Evolutionary conservation across 30 jellyfish, hydroid and myxozoan genomes (phyloP), one percentile per base, ranked within the genome.

Genomic region (Catostylus mosaicus): DNA sequence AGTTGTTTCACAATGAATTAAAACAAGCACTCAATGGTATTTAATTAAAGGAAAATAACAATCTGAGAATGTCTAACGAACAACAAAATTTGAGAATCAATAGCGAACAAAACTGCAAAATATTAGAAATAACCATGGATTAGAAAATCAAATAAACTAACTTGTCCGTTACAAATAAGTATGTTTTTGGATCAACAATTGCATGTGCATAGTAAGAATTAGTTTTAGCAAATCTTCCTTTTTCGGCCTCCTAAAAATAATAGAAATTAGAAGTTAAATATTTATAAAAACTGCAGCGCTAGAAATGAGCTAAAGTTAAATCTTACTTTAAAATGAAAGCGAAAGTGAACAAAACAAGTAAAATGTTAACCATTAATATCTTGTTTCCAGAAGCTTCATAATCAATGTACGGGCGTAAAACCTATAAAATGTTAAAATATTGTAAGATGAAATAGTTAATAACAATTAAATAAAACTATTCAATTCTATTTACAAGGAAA

Each of bases 121-220:
- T 43, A 43, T 18, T 18, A 59, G 18, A n/a, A 12, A 59, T 59
- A 37, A 23, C 71, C 38, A 59, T 18, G 23, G 37, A 23, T 59
- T 1, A 37, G 71, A 23, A 48, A n/a, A 48, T 48, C 20, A 4
- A 16, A 27, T 23, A 26, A 9, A 73, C 88, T 69, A 70, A 94
- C 99, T 63, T 78, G 82, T 94, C 90, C 9, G 99, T 88, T 31
- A 94, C 88, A 34, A 94, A 73, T 7, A 94, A 73, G 56, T 34
- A 80, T 23, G 85, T 78, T 37, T 85, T 84, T 36, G 63, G 35
- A 37, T 94, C 96, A 0, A 89, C 90, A 0, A 77, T 33, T 10
- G 93, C 95, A 84, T 94, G 99, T 9, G 95, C 95, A 63, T 88
- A 54, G 73, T 94, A 94, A 2, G 73, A 71, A 30, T 88, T 96